Evolutionary conservation across 2,113 vertebrate genomes (phyloP).

Genomic region (Rhea americana): DNA sequence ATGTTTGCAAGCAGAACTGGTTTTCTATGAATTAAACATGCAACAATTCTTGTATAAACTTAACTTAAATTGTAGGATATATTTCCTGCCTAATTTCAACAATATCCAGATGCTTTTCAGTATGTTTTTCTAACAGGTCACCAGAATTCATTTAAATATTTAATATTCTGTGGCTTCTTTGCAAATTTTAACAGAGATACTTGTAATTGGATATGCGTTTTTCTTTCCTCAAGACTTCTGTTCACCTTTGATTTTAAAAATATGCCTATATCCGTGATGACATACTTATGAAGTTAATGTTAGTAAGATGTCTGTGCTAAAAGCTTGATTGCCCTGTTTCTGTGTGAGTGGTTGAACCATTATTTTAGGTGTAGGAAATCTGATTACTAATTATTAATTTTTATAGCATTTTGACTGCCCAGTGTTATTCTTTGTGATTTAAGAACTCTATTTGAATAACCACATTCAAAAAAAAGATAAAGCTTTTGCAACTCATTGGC

Average conservation of each 20-base stretch:
- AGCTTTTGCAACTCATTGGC: not conserved
- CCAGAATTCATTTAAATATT: conserved; percentile 23
- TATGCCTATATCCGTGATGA: conserved; percentile 9
- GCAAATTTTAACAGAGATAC: not conserved
- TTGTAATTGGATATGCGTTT: conserved; percentile 3
- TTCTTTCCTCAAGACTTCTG: not conserved
- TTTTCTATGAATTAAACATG: not conserved
- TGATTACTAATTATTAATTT: conserved; percentile 41
- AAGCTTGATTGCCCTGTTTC: conserved; percentile 36
- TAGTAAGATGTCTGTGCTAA: not conserved
- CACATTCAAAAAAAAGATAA: not conserved
- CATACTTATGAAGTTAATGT: conserved; percentile 16
- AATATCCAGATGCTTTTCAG: not conserved
- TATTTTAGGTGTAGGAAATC: not conserved
- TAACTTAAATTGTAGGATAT: not conserved
- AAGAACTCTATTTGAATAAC: not conserved
- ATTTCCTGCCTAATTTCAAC: conserved; percentile 1
- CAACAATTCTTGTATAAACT: not conserved
- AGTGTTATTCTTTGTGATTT: not conserved
- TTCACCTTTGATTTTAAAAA: conserved; percentile 34
- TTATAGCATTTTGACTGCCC: not conserved
- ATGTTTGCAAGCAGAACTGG: not conserved
- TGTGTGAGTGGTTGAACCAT: conserved; percentile 12
- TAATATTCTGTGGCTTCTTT: conserved; percentile 3
- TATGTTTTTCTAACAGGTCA: not conserved